Percentiles rank a stretch among this genome's conserved stretches.
These are phyloP conservation scores for Crotophaga sulcirostris DNA, from an alignment of 2,113 vertebrate species.

Conservation along the genomic window DNA sequence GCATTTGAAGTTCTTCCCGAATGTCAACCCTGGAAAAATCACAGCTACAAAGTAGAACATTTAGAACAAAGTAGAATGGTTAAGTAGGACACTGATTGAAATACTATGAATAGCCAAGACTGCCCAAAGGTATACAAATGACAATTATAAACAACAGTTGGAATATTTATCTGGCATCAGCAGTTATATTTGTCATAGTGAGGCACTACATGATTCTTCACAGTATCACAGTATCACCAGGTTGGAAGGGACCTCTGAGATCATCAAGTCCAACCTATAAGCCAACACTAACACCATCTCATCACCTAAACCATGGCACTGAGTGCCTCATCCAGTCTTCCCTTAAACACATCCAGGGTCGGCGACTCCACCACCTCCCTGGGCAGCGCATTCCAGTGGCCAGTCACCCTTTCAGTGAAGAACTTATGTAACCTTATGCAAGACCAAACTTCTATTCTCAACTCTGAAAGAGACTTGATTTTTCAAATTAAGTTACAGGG, in stretches of 20 bases:
- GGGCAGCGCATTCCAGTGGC: too few species aligned
- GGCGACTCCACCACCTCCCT: too few species aligned
- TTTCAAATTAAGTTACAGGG: slow-evolving; percentile 14
- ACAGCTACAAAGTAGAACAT: background rate
- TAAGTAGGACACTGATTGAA: background rate
- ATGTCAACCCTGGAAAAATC: background rate
- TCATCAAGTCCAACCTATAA: too few species aligned
- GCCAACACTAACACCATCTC: too few species aligned
- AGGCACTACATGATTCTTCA: background rate
- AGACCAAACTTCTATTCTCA: background rate
- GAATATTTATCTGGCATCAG: slow-evolving; percentile 4
- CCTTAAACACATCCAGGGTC: too few species aligned
- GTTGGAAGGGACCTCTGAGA: too few species aligned
- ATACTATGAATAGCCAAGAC: background rate
- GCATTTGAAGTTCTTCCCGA: background rate
- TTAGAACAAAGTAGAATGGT: background rate
- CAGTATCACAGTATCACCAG: too few species aligned
- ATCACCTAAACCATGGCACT: too few species aligned
- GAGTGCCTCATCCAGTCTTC: too few species aligned
- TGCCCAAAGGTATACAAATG: background rate
- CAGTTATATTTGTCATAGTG: background rate
- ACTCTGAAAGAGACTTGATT: slow-evolving; percentile 4
- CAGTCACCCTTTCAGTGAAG: too few species aligned
- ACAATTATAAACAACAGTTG: background rate
- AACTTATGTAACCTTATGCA: background rate